These are phyloP conservation scores for Heteromormyrus szaboi DNA, from an alignment of 2,797 vertebrate genomes.

Conservation along the genomic window DNA sequence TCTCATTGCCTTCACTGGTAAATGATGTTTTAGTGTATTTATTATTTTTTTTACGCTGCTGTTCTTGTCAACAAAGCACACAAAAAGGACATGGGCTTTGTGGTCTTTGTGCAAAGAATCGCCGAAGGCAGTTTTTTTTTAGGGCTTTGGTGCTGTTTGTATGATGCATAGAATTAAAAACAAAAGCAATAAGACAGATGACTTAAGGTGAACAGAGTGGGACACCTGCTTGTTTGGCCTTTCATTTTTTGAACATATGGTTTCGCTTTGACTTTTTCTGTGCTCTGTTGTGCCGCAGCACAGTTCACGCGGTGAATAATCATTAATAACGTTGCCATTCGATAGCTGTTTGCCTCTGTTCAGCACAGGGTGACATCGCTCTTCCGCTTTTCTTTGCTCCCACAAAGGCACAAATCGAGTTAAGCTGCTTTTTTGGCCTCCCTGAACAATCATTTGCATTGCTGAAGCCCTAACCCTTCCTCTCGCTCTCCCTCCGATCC, in stretches of 20 bases:
- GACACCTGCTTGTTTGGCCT: neutral
- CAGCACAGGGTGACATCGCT: neutral
- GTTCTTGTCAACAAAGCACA: neutral
- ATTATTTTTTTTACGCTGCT: neutral
- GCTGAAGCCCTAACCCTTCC: neutral
- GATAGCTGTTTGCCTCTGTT: neutral
- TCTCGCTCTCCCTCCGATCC: neutral
- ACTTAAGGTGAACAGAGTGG: neutral
- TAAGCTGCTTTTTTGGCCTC: neutral
- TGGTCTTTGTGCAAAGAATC: neutral
- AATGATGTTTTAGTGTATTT: neutral
- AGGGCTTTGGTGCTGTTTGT: neutral
- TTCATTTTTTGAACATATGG: neutral
- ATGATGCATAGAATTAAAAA: neutral
- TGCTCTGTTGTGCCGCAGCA: neutral
- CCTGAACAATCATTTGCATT: slow-evolving; percentile 16
- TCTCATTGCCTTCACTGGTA: neutral
- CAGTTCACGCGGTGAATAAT: neutral
- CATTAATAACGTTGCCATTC: neutral
- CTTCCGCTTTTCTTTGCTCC: neutral
- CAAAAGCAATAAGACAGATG: neutral
- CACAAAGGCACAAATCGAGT: neutral
- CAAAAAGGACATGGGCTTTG: neutral
- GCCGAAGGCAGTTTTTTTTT: neutral
- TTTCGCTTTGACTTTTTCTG: neutral